Evolutionary conservation across 1,140 invertebrate genomes (phyloP).

Genomic region (Drosophila ficusphila): DNA sequence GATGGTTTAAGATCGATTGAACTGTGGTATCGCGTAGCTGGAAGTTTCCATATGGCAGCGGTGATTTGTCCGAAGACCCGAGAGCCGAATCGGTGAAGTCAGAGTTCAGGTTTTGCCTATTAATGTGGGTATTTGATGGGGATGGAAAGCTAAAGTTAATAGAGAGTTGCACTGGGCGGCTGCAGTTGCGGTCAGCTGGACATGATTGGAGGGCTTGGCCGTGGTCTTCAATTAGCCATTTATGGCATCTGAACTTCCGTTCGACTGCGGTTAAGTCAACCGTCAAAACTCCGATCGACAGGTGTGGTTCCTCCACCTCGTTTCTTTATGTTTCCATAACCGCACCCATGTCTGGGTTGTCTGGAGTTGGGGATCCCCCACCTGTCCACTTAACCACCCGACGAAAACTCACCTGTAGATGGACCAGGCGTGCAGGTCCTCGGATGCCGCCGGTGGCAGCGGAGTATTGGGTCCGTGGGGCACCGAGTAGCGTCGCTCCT

Average conservation of each 20-base stretch:
- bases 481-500: conserved; percentile 92
- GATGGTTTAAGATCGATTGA: conserved; percentile 96
- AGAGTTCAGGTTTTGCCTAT: conserved; percentile 96
- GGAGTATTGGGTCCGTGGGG: conserved; percentile 87
- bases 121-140: neutral
- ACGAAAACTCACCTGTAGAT: conserved; percentile 96
- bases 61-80: conserved; percentile 94
- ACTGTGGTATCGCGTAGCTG: conserved; percentile 96
- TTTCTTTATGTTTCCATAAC: neutral
- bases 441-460: conserved; percentile 89
- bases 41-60: conserved; percentile 96
- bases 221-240: conserved; percentile 43
- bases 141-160: neutral
- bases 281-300: conserved; percentile 61
- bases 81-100: conserved; percentile 97
- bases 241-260: conserved; percentile 71
- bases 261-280: conserved; percentile 65
- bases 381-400: too few relatives aligned
- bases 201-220: conserved; percentile 50
- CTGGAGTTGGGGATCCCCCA: conserved; percentile 4
- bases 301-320: neutral
- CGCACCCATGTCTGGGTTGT: conserved; percentile 43
- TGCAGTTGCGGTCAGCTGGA: conserved; percentile 63
- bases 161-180: conserved; percentile 30
- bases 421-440: conserved; percentile 97